Base-by-base conservation (phyloP, 2,113 vertebrate genomes). In the Phrynocephalus versicolor region DNA sequence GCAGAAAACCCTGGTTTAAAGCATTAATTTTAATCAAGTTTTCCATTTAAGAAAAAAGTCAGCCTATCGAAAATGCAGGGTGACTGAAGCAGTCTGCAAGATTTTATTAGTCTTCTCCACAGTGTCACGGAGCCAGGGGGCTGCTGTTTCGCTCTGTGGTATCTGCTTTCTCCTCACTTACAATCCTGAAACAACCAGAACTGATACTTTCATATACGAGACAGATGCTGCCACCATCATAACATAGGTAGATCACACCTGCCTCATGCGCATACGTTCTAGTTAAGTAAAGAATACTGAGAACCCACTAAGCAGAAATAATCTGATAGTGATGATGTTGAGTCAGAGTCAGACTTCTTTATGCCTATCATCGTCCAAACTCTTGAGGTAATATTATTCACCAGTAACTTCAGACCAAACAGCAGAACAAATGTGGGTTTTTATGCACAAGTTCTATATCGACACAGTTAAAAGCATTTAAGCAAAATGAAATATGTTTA, bases 11-110 rank as follows among this genome's bases (percentile, higher is more conserved):
- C 78, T 81, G 41, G n/a, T 81, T 86, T 55, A 81, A 65, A 65
- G 70, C 39, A 74, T 81, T 74, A 64, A 75, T 83, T 74, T 65
- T 86, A 72, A 80, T 85, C 58, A 86, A 73, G 71, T 81, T 86
- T 74, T 55, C 58, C n/a, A 51, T 81, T 64, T 64, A 41, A 80
- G n/a, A n/a, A 86, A n/a, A 80, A 73, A 81, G 12, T n/a, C 58
- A 74, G 25, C n/a, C 39, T 67, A 74, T 74, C 27, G n/a, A 67
- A 74, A 81, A 74, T 65, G 41, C 78, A 85, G 39, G n/a, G 37
- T 45, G 70, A 80, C 19, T 45, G 57, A 85, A 73, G 60, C 72
- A 15, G 12, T 62, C 25, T 83, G 55, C 12, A 1, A 1, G 35
- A 15, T 16, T 73, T 51, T 33, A 3, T 37, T 74, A 62, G 7